phyloP scores from a whole-genome alignment of 2,797 vertebrate species.

The Taeniopygia guttata region DNA sequence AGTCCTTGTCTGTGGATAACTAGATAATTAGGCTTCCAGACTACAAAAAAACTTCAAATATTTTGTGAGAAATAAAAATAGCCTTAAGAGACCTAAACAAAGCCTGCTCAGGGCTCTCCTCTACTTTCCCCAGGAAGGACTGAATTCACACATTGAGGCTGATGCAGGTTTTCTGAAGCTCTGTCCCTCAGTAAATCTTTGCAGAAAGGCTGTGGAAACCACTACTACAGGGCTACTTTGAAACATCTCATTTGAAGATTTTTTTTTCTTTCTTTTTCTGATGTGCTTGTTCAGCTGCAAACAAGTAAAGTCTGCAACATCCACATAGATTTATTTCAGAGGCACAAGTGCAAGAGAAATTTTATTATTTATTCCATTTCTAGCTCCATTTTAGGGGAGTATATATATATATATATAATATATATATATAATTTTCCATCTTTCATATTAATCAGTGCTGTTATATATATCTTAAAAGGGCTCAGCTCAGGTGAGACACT shows the following conservation, averaged over 20 bases:
- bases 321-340: not conserved
- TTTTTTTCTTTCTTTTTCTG: not conserved
- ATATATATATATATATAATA: too few relatives aligned
- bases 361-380: not conserved
- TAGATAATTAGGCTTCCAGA: not conserved
- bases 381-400: not conserved
- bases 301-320: not conserved
- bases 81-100: not conserved
- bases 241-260: not conserved
- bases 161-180: not conserved
- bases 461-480: not conserved
- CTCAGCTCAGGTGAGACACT: not conserved
- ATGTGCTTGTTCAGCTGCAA: not conserved
- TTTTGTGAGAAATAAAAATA: not conserved
- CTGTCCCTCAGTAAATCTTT: not conserved
- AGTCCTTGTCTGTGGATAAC: not conserved
- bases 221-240: not conserved
- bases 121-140: not conserved
- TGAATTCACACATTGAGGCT: accelerated
- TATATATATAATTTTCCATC: not conserved
- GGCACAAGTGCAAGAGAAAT: not conserved
- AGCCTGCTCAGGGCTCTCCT: accelerated
- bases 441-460: not conserved
- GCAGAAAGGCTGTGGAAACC: not conserved
- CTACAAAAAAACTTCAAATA: not conserved